Base-by-base conservation (phyloP, 1,140 invertebrate genomes). In the Bombus consobrinus region DNA sequence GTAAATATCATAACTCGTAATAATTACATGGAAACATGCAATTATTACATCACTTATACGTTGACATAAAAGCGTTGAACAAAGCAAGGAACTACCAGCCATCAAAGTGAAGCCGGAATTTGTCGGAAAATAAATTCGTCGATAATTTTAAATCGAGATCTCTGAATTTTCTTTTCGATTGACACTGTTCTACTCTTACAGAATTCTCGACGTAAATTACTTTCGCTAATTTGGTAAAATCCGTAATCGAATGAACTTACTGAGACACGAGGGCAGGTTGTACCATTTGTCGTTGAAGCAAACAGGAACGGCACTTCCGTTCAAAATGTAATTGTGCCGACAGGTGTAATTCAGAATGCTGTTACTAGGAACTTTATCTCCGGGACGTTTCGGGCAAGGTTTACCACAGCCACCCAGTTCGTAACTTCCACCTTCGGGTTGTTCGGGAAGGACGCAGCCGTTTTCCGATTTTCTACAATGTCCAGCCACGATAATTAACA, bases 331-430 rank as follows among this genome's bases (percentile, higher is more conserved):
- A 76, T 91, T 92, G 43, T 69, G 76, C 15, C 87, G 72, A 76
- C 92, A 93, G 28, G 74, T 89, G 66, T 90, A 93, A 66, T 83
- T 92, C 41, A 93, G 87, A 68, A 92, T 83, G 41, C 90, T 92
- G 77, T 87, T 89, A 43, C 82, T 79, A n/a, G 89, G 86, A 57
- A 93, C 89, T 39, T 43, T 80, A 75, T 91, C 82, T 28, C 91
- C 87, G 2, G 88, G 71, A 79, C 71, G 83, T 75, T 87, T 86
- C n/a, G 22, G 43, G n/a, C 91, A 91, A 25, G 64, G 81, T 41
- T 39, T 47, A 25, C 86, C 75, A 71, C 92, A 93, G 73, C 72
- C 89, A 18, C 53, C 87, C 39, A 93, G 84, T 74, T 89, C 73
- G 80, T 92, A 93, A 47, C 59, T 81, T 66, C 92, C 91, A 68